phyloP scores from a whole-genome alignment of 2,888 invertebrate species.

The Eilema depressum region DNA sequence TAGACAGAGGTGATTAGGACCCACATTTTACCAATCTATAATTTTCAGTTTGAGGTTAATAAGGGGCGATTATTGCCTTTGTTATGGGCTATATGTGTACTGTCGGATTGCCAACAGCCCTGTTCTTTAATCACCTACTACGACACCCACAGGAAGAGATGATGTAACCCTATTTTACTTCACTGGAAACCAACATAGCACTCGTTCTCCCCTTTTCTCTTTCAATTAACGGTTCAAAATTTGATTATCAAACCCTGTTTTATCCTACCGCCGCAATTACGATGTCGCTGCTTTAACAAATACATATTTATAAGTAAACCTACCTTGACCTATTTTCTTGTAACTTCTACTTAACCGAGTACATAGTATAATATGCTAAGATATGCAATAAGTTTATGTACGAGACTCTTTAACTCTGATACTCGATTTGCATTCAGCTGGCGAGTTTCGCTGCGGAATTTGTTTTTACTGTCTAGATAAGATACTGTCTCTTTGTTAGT shows the following conservation, averaged over 20 bases:
- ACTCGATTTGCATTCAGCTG: constrained; percentile 61
- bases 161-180: too few species aligned
- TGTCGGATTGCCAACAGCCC: too few species aligned
- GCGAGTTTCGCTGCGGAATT: constrained; percentile 52
- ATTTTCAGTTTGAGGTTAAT: too few species aligned
- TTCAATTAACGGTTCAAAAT: background rate
- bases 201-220: too few species aligned
- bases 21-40: too few species aligned
- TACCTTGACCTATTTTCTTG: constrained; percentile 8
- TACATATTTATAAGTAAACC: background rate
- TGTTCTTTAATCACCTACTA: too few species aligned
- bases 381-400: constrained; percentile 26
- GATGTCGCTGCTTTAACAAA: background rate
- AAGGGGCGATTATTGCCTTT: too few species aligned
- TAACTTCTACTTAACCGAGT: background rate
- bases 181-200: too few species aligned
- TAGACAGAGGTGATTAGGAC: too few species aligned
- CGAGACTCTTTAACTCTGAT: constrained; percentile 26
- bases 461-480: constrained; percentile 65
- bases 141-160: too few species aligned
- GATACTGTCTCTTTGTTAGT: constrained; percentile 50
- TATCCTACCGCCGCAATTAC: background rate
- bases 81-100: too few species aligned
- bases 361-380: constrained; percentile 16
- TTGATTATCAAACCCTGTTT: background rate